Percentiles rank a stretch among this genome's conserved stretches.
Conservation (phyloP, 1,140 invertebrate species). For the Bombus confusus region DNA sequence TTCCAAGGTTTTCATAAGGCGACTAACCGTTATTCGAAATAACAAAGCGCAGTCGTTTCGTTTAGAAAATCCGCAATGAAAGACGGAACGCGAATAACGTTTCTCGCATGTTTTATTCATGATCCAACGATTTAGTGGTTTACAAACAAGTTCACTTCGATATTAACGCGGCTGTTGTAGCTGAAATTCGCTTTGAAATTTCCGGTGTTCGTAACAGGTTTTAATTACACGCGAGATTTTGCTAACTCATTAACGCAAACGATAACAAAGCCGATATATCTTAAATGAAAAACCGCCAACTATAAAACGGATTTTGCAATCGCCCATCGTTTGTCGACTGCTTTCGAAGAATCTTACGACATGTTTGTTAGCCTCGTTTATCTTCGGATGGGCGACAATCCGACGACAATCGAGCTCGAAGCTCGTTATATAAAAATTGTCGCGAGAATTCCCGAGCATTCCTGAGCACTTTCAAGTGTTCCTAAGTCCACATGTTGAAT, state of each 20-base stretch:
- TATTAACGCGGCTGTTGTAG: neutral
- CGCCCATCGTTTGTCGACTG: neutral
- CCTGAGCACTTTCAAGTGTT: neutral
- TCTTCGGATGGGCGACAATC: neutral
- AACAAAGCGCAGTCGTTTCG: neutral
- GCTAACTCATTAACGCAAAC: conserved; percentile 25
- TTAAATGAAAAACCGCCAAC: neutral
- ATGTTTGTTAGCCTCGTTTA: conserved; percentile 13
- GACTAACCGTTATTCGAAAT: neutral
- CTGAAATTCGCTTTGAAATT: neutral
- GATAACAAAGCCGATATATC: neutral
- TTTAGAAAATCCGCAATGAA: neutral
- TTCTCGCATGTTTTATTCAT: neutral
- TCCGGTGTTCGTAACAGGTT: neutral
- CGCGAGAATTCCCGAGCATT: neutral
- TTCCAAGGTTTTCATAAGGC: neutral
- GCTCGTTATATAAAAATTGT: conserved; percentile 20
- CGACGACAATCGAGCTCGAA: neutral
- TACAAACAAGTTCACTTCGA: conserved; percentile 1
- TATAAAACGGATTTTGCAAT: conserved; percentile 43
- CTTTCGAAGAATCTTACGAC: conserved; percentile 28
- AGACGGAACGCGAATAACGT: neutral
- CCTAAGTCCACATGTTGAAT: neutral
- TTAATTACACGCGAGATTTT: conserved; percentile 19
- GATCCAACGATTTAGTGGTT: too few relatives aligned